Conservation (phyloP, 1,140 invertebrate species). For the Subanguina moxae region DNA sequence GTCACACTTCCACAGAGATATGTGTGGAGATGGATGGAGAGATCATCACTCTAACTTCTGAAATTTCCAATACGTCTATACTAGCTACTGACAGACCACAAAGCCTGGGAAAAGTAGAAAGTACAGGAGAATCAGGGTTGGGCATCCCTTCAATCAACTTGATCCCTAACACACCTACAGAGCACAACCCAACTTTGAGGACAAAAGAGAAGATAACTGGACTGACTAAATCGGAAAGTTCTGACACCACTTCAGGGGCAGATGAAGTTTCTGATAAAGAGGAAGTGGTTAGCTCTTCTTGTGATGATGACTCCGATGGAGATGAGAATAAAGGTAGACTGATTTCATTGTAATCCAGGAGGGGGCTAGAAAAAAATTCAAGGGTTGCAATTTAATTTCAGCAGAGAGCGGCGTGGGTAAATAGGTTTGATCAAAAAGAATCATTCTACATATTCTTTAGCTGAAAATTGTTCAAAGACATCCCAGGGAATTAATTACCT, state of each 20-base stretch:
- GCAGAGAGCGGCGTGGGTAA: too few relatives aligned
- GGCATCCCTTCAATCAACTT: conserved; percentile 54
- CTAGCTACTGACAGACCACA: not conserved
- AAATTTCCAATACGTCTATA: too few relatives aligned
- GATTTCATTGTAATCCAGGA: too few relatives aligned
- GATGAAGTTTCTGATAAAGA: conserved; percentile 53
- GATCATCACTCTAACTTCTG: not conserved
- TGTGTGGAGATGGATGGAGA: conserved; percentile 38
- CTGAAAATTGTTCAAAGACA: too few relatives aligned
- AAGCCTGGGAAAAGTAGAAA: not conserved
- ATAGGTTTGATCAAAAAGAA: too few relatives aligned
- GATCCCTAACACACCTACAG: conserved; percentile 57
- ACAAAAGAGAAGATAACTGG: conserved; percentile 38
- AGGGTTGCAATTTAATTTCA: too few relatives aligned
- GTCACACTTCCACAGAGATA: conserved; percentile 22
- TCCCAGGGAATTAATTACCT: too few relatives aligned
- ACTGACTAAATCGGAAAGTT: conserved; percentile 35
- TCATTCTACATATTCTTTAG: too few relatives aligned
- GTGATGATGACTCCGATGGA: conserved; percentile 46
- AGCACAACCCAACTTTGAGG: conserved; percentile 15
- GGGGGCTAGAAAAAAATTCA: too few relatives aligned
- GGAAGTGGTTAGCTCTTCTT: conserved; percentile 38
- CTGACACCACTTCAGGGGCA: conserved; percentile 50
- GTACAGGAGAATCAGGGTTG: conserved; percentile 13
- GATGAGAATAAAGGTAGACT: conserved; percentile 24